Evolutionary conservation across 2,888 invertebrate species (phyloP).

Genomic region (Chouioia cunea): DNA sequence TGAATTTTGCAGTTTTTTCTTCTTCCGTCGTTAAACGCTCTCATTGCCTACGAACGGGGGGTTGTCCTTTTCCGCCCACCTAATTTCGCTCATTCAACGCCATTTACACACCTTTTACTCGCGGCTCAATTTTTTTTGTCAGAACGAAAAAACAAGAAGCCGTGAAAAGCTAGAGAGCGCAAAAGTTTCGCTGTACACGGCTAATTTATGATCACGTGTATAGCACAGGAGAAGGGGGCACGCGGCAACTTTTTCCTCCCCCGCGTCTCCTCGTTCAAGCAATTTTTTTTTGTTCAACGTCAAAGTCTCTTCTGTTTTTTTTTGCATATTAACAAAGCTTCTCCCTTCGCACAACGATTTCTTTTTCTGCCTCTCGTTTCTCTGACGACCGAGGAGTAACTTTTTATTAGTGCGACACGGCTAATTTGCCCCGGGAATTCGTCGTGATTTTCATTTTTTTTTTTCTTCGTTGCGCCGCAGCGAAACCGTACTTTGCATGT

Average conservation of each 20-base stretch:
- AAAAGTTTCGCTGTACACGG: slow-evolving; percentile 34
- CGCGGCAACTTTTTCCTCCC: slow-evolving; percentile 43
- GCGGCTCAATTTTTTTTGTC: background rate
- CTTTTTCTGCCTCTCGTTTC: too few relatives aligned
- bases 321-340: too few relatives aligned
- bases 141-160: background rate
- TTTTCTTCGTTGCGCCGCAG: too few relatives aligned
- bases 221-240: slow-evolving; percentile 28
- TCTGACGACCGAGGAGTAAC: slow-evolving; percentile 14
- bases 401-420: slow-evolving; percentile 31
- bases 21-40: slow-evolving; percentile 11
- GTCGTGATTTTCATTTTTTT: slow-evolving; percentile 13
- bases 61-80: slow-evolving; percentile 16
- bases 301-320: background rate
- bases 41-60: slow-evolving; percentile 20
- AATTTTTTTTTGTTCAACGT: slow-evolving; percentile 22
- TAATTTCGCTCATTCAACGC: slow-evolving; percentile 32
- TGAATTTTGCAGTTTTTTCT: background rate
- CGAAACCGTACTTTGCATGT: too few relatives aligned
- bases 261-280: background rate
- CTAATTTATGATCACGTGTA: slow-evolving; percentile 44
- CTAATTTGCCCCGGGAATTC: slow-evolving; percentile 39
- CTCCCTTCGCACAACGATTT: too few relatives aligned
- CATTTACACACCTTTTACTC: slow-evolving; percentile 24
- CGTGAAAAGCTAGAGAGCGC: background rate